Base-by-base conservation (phyloP, 2,113 vertebrate genomes). In the Eurypyga helias region DNA sequence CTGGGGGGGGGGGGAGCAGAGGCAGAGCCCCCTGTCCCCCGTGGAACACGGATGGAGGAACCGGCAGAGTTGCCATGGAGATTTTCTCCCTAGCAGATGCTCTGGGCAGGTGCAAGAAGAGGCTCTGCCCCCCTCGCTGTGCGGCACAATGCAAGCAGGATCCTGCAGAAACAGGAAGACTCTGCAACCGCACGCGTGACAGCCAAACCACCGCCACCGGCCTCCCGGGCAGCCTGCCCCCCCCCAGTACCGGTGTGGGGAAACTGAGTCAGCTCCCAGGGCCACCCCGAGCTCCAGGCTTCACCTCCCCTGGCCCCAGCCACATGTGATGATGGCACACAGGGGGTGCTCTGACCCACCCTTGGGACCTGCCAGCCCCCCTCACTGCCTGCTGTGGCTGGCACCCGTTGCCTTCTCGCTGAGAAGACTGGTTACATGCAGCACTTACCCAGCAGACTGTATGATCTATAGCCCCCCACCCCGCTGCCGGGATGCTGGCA, bases 21-120 rank as follows among this genome's bases (percentile, higher is more conserved):
- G 85, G 79, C 75, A 94, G 75, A 93, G 90, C 69, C 49, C 94
- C 91, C 82, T 86, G 95, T 70, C 93, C 96, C 96, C 60, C 3
- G 12, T 77, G 93, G 93, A 93, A 88, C 79, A 5, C 73, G 76
- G 45, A 36, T 93, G 91, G 84, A 96, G 95, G 85, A 94, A 33
- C 58, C 11, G 26, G 71, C 88, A 10, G 93, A 75, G 97, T 96
- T 96, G 95, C 95, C 93, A 96, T 96, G 97, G 95, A 94, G 95
- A 96, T 96, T 94, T 95, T 48, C 90, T 96, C 96, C 96, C 95
- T 83, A 95, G 95, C 95, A 96, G 96, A 96, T 96, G 95, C 95
- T 96, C 95, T 96, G 96, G 96, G 96, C 96, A 96, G 96, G 96
- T 92, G 95, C 95, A 96, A 86, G 96, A 96, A 95, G 96, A 96